Evolutionary conservation across 2,888 invertebrate species (phyloP).

Genomic region (Hydroisotoma schaefferi): DNA sequence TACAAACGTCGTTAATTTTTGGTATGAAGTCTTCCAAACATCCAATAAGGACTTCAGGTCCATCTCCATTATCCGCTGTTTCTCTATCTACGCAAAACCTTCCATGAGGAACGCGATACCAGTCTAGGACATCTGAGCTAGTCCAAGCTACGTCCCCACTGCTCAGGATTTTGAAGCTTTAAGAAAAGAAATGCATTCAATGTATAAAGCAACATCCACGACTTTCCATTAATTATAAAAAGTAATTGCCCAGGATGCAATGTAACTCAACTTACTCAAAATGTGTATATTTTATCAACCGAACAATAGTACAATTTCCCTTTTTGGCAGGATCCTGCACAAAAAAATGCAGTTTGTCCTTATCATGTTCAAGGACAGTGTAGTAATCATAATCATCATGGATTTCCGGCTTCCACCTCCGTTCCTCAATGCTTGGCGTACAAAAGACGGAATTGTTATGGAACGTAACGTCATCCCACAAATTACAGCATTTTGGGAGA

Average conservation of each 20-base stretch:
- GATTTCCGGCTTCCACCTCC: conserved; percentile 32
- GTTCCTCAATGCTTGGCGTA: conserved; percentile 26
- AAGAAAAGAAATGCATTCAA: too few relatives aligned
- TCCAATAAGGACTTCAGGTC: conserved; percentile 26
- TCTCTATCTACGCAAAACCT: conserved; percentile 36
- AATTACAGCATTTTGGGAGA: conserved; percentile 34
- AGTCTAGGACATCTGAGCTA: conserved; percentile 37
- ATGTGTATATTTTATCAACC: conserved; percentile 36
- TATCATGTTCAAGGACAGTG: conserved; percentile 20
- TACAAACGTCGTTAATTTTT: conserved; percentile 29
- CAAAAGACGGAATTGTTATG: conserved; percentile 30
- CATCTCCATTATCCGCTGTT: conserved; percentile 15
- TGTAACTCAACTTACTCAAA: conserved; percentile 28
- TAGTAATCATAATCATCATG: conserved; percentile 32
- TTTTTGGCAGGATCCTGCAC: conserved; percentile 31
- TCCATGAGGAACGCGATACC: conserved; percentile 32
- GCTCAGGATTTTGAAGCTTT: conserved; percentile 34
- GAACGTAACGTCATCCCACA: conserved; percentile 37
- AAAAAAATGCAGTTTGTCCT: conserved; percentile 29
- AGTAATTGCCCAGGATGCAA: too few relatives aligned
- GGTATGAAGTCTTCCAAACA: conserved; percentile 39
- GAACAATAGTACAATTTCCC: conserved; percentile 28
- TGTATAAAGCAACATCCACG: too few relatives aligned
- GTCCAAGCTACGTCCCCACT: conserved; percentile 37
- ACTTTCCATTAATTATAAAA: too few relatives aligned